Conservation (phyloP, 2,113 vertebrate genomes). For the Tragelaphus buxtoni region DNA sequence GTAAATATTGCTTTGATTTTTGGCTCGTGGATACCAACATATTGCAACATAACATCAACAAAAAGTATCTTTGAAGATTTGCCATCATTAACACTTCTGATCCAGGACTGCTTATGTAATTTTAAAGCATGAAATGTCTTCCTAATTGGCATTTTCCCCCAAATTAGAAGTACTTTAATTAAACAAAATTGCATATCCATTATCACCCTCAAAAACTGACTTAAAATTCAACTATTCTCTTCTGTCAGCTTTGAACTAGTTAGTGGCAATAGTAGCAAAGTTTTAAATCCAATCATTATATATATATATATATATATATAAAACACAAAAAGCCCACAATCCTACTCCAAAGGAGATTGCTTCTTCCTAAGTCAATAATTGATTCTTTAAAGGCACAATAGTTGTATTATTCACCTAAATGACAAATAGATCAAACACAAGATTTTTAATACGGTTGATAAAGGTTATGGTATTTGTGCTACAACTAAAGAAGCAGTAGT, state of each 20-base stretch:
- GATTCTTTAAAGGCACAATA: constrained; percentile 56
- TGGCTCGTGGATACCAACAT: background rate
- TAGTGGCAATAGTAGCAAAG: background rate
- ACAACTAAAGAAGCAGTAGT: constrained; percentile 61
- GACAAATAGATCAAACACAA: constrained; percentile 34
- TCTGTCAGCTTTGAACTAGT: constrained; percentile 33
- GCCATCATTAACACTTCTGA: constrained; percentile 45
- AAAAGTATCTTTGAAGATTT: constrained; percentile 58
- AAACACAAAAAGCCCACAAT: background rate
- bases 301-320: too few relatives aligned
- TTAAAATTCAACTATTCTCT: constrained; percentile 17
- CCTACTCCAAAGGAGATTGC: constrained; percentile 4
- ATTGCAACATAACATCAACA: background rate
- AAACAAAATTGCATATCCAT: constrained; percentile 44
- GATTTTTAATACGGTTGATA: constrained; percentile 51
- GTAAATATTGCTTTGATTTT: constrained; percentile 55
- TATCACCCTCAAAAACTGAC: constrained; percentile 36
- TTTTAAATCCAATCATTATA: constrained; percentile 34
- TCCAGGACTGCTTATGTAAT: constrained; percentile 21
- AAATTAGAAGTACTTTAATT: constrained; percentile 58
- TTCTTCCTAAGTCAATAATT: constrained; percentile 55
- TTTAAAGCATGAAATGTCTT: constrained; percentile 38
- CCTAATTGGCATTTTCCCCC: constrained; percentile 21
- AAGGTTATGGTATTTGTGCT: constrained; percentile 56
- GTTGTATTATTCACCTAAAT: constrained; percentile 54